Percentiles rank a stretch among this genome's conserved stretches.
Evolutionary conservation across 1,140 invertebrate species (phyloP).

Genomic region (Meloidogyne hapla): DNA sequence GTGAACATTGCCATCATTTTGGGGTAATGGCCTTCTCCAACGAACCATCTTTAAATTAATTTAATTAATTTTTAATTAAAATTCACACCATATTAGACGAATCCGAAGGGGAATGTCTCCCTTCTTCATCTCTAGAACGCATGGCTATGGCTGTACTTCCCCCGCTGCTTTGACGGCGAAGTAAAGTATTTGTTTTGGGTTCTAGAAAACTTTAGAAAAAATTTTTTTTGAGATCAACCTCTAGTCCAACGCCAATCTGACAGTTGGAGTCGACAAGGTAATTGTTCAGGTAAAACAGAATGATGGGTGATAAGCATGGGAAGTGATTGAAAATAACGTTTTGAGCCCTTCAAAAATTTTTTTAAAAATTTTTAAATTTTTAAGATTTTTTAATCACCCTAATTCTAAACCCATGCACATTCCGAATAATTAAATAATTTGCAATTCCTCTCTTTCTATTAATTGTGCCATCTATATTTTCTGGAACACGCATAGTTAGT

Average conservation of each 20-base stretch:
- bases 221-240: background rate
- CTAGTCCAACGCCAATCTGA: slow-evolving; percentile 31
- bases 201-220: background rate
- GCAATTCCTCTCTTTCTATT: slow-evolving; percentile 26
- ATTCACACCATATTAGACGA: background rate
- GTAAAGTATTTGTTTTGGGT: background rate
- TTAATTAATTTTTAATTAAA: background rate
- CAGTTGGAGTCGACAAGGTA: slow-evolving; percentile 31
- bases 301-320: slow-evolving; percentile 39
- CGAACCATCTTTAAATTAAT: background rate
- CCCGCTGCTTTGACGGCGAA: slow-evolving; percentile 12
- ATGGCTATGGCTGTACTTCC: slow-evolving; percentile 18
- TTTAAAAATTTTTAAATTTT: background rate
- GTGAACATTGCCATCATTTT: background rate
- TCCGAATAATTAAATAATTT: slow-evolving; percentile 32
- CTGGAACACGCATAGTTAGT: slow-evolving; percentile 27
- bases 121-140: slow-evolving; percentile 3
- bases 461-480: background rate
- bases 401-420: slow-evolving; percentile 39
- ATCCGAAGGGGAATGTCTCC: background rate
- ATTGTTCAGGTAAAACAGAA: slow-evolving; percentile 31
- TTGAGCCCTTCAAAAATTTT: slow-evolving; percentile 21
- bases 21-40: slow-evolving; percentile 9
- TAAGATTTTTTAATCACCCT: slow-evolving; percentile 25
- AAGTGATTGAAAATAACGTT: slow-evolving; percentile 35